Percentiles rank a stretch among this genome's conserved stretches.
phyloP scores from a whole-genome alignment of 2,888 invertebrate species.

The Stenichneumon culpator region DNA sequence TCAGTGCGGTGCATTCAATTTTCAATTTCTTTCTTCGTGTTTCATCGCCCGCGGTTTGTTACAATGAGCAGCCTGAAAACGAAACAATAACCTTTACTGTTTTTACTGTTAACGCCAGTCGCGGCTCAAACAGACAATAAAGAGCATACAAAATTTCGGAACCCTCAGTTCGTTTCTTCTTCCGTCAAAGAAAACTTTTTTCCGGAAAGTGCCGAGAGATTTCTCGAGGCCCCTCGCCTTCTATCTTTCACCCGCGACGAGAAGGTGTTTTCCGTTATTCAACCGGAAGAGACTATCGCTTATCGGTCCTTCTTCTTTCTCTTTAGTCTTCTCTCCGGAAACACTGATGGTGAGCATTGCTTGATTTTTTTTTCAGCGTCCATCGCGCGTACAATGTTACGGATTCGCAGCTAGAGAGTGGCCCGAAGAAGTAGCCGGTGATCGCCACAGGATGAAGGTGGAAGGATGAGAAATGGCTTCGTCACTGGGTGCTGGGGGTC shows the following conservation, averaged over 20 bases:
- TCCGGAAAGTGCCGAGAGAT: too few species aligned
- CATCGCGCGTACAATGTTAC: neutral
- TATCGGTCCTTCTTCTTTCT: neutral
- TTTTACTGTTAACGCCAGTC: neutral
- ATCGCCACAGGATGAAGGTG: conserved; percentile 34
- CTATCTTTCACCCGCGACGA: too few species aligned
- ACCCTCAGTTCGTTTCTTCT: too few species aligned
- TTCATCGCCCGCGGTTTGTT: neutral
- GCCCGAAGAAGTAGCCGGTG: neutral
- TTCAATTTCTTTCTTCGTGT: too few species aligned
- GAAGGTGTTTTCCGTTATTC: too few species aligned
- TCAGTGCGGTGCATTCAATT: too few species aligned
- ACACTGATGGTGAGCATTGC: neutral
- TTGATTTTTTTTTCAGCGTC: neutral
- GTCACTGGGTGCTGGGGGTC: conserved; percentile 76
- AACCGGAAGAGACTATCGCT: neutral
- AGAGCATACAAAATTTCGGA: too few species aligned
- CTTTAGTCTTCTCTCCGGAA: neutral
- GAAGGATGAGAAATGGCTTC: conserved; percentile 78
- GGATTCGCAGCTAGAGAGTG: neutral
- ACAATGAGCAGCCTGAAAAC: neutral
- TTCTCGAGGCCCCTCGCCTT: too few species aligned
- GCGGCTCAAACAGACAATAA: conserved; percentile 26
- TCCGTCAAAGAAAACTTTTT: too few species aligned
- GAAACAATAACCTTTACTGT: neutral